Evolutionary conservation across 2,888 invertebrate genomes (phyloP).

Genomic region (Alloplasta piceator): DNA sequence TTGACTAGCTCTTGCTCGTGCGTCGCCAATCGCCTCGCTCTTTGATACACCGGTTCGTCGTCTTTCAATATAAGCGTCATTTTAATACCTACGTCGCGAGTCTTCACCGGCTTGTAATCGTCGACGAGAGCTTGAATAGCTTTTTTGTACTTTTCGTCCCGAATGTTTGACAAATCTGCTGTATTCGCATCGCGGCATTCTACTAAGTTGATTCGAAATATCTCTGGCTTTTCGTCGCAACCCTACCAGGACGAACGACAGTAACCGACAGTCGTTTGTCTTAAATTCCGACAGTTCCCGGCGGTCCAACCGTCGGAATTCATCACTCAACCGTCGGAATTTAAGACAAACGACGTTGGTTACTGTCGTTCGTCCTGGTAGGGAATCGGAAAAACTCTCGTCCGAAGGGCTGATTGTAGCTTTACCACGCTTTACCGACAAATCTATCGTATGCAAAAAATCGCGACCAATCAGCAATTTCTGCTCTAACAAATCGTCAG

Average conservation of each 20-base stretch:
- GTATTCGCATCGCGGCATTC: conserved; percentile 3
- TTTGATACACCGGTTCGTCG: conserved; percentile 71
- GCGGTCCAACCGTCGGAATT: too few species aligned
- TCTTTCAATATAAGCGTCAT: conserved; percentile 73
- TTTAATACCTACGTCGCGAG: conserved; percentile 66
- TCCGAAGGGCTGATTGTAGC: not conserved
- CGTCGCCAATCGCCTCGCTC: conserved; percentile 68
- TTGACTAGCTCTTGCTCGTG: conserved; percentile 70
- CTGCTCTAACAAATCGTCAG: conserved; percentile 25
- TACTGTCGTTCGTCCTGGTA: too few species aligned
- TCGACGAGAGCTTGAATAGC: not conserved
- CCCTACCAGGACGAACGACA: too few species aligned
- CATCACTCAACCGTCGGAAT: too few species aligned
- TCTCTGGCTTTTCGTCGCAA: not conserved
- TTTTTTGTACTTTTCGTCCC: not conserved
- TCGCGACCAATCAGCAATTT: conserved; percentile 29
- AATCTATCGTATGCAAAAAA: conserved; percentile 24
- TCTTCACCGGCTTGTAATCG: conserved; percentile 67
- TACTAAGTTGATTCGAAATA: conserved; percentile 2
- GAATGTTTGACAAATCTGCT: conserved; percentile 3
- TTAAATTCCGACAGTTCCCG: too few species aligned
- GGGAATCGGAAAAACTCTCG: not conserved
- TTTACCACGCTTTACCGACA: not conserved
- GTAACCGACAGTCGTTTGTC: too few species aligned
- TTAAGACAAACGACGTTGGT: too few species aligned